Evolutionary conservation across 2,888 invertebrate species (phyloP), one percentile per base, ranked within the genome.

Genomic region (Aplocera efformata): DNA sequence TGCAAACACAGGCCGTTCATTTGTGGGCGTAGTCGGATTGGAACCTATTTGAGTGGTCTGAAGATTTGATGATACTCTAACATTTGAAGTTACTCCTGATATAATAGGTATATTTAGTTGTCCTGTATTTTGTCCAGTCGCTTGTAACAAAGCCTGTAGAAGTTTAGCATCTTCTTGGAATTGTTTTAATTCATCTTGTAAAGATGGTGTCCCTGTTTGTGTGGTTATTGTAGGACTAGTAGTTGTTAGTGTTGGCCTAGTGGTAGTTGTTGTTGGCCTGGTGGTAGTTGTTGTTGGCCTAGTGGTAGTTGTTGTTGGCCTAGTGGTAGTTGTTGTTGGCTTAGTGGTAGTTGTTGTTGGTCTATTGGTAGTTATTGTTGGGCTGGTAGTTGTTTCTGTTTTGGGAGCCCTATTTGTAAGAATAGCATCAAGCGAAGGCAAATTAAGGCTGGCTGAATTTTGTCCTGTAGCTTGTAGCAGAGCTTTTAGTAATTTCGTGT

Each of bases 81-180:
- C 79, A 50, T 84, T 84, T 29, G 86, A 85, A 11, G 85, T 85
- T 10, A 81, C 64, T 31, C 80, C 76, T 35, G 85, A 74, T 64
- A 88, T 78, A 7, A 76, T 54, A 21, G 86, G 86, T 9, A 71
- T 60, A 42, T 71, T 76, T 3, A 66, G 46, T 47, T 60, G 66
- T 22, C 56, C 62, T 39, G 58, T 52, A 50, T 75, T 84, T 60
- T 82, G 72, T 43, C 75, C 74, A 29, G 79, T 79, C 7, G 78
- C 76, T 64, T 85, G 80, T 62, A 88, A 71, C 43, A 85, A 63
- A 37, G 83, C 84, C 69, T 89, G 73, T 62, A 86, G 66, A 51
- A 88, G 63, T 58, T 77, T 75, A 28, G 80, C 67, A 52, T 89
- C 85, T 62, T 85, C 81, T 66, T 80, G 73, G 36, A 81, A 63